These are phyloP conservation scores for Hydrocynus forskahlii DNA, from an alignment of 2,797 vertebrate species.

Conservation along the genomic window DNA sequence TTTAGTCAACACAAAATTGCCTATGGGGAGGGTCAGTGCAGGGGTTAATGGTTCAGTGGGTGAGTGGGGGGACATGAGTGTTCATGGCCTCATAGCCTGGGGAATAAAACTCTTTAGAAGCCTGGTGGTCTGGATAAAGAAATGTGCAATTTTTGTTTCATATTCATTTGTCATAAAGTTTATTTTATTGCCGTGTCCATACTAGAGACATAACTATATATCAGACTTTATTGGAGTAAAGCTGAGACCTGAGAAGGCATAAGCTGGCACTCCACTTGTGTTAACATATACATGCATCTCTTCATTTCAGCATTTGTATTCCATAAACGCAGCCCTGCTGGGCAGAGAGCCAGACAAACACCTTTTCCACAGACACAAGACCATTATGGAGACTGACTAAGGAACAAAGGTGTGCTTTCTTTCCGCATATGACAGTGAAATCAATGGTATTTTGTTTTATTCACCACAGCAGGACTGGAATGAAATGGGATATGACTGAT, in stretches of 20 bases:
- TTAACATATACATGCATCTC: conserved; percentile 1
- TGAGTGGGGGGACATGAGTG: too few relatives aligned
- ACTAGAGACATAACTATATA: neutral
- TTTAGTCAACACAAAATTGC: too few relatives aligned
- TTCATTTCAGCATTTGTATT: conserved; percentile 5
- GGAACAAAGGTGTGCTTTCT: conserved; percentile 26
- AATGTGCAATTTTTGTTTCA: neutral
- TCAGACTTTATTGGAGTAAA: neutral
- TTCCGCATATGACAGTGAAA: neutral
- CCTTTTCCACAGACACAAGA: neutral
- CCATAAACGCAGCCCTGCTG: neutral
- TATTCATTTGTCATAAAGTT: neutral
- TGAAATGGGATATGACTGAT: conserved; percentile 19
- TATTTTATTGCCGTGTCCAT: neutral
- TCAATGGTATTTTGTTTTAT: neutral
- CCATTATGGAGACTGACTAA: neutral
- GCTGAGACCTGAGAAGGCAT: neutral
- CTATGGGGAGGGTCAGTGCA: too few relatives aligned
- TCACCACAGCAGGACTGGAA: conserved; percentile 7
- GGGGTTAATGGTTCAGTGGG: too few relatives aligned
- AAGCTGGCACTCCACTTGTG: neutral
- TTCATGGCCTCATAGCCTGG: too few relatives aligned
- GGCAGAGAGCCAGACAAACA: neutral
- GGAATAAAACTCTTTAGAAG: too few relatives aligned
- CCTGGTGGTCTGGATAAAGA: too few relatives aligned